Evolutionary conservation across 2,888 invertebrate species (phyloP).

Genomic region (Tetanocera ferruginea): DNA sequence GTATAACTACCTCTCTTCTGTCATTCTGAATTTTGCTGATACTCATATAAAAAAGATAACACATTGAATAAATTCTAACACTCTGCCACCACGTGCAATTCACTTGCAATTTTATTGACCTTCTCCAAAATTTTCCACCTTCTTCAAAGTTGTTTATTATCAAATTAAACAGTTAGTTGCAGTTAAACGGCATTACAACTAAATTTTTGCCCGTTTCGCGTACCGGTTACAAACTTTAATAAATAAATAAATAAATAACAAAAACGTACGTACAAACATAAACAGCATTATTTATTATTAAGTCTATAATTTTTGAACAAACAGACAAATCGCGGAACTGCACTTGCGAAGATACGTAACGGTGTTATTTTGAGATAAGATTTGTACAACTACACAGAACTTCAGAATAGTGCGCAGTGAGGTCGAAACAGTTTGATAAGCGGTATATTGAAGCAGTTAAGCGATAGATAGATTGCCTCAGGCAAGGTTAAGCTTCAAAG

Average conservation of each 20-base stretch:
- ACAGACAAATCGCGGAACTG: constrained; percentile 23
- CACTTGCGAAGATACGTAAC: neutral
- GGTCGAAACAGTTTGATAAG: constrained; percentile 21
- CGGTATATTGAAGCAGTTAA: neutral
- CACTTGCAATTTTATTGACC: constrained; percentile 8
- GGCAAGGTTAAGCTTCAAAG: constrained; percentile 29
- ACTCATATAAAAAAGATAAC: neutral
- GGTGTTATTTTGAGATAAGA: constrained; percentile 20
- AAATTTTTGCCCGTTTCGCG: neutral
- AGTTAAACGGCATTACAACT: neutral
- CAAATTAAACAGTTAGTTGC: neutral
- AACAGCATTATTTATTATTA: neutral
- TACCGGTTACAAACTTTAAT: neutral
- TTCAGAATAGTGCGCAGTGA: constrained; percentile 10
- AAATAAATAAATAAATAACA: constrained; percentile 6
- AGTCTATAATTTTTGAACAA: constrained; percentile 14
- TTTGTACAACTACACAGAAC: constrained; percentile 16
- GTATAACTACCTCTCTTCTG: no score
- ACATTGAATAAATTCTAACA: neutral
- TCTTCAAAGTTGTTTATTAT: neutral
- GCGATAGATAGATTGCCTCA: neutral
- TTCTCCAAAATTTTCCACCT: neutral
- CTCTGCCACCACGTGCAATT: no score
- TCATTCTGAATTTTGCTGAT: neutral
- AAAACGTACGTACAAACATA: neutral